Evolutionary conservation across 2,797 vertebrate genomes (phyloP), one percentile per base, ranked within the genome.

Genomic region (Silurus aristotelis): DNA sequence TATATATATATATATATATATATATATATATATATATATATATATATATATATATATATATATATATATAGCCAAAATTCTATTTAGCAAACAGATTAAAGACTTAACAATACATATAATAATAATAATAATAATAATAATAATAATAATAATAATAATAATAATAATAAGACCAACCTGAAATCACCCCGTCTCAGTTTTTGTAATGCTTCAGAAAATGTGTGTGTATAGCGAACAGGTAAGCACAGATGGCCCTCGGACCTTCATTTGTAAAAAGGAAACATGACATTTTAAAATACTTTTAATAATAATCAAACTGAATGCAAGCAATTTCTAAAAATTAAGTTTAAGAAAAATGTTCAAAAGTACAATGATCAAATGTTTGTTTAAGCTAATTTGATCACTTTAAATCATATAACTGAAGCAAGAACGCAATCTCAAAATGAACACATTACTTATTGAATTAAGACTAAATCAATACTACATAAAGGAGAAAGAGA

Each of bases 231-330:
- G 79, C 93, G 95, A 86, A 99, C 96, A 72, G 98, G 98, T 87
- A 99, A 94, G 88, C 98, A 99, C 43, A 99, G 95, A 60, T 99
- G 98, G 85, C 98, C 98, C 89, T 99, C 97, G 52, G 98, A 99
- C 92, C 98, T 99, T 86, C 6, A 89, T n/a, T 14, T 9, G 66
- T 73, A 88, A 55, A 85, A 13, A 89, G 60, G 87, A 81, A 66
- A 27, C 38, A 72, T 25, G 80, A 85, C 12, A 73, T 58, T 82
- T 12, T 19, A 76, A 64, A 70, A 3, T 64, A 82, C 82, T 55
- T n/a, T 13, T 22, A 46, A 46, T 22, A 43, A 48, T 22, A 73
- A 68, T 27, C 17, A 55, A 48, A 10, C 80, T 22, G 25, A 48
- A 22, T 31, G 15, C 9, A 8, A 77, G 58, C 25, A 5, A 76